A percentile compares a stretch with the other conserved stretches of the same genome.
Conservation (phyloP, 2,888 invertebrate genomes). For the Drosophila acutilabella region DNA sequence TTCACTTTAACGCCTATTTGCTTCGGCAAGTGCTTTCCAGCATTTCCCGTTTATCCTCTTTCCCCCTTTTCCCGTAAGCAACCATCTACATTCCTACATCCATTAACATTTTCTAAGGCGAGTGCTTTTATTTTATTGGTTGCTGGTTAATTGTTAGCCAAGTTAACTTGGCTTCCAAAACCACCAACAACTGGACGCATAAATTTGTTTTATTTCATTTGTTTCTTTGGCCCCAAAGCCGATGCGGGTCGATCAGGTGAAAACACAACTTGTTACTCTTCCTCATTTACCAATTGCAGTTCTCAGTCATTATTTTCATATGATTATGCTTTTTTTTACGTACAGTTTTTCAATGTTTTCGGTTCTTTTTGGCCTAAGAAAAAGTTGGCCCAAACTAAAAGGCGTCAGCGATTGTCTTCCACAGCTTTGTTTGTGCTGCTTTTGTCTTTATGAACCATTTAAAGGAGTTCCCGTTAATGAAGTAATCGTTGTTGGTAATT, state of each 20-base stretch:
- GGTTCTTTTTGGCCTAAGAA: slow-evolving; percentile 2
- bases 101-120: slow-evolving; percentile 24
- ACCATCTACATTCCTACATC: neutral
- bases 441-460: neutral
- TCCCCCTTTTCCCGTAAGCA: neutral
- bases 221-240: slow-evolving; percentile 68
- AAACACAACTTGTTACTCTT: slow-evolving; percentile 51
- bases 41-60: neutral
- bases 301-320: slow-evolving; percentile 43
- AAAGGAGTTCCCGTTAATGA: slow-evolving; percentile 5
- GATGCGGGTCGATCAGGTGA: slow-evolving; percentile 84
- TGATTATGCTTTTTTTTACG: slow-evolving; percentile 36
- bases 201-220: slow-evolving; percentile 68
- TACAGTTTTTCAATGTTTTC: slow-evolving; percentile 3
- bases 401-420: neutral
- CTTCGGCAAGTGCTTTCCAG: slow-evolving; percentile 36
- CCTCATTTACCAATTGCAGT: slow-evolving; percentile 21
- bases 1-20: slow-evolving; percentile 79
- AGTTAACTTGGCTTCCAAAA: slow-evolving; percentile 51
- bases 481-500: neutral
- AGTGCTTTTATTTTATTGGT: slow-evolving; percentile 46
- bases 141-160: slow-evolving; percentile 58
- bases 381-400: slow-evolving; percentile 6
- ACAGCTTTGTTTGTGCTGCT: neutral
- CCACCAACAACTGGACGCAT: slow-evolving; percentile 62